phyloP scores from a whole-genome alignment of 1,140 invertebrate species.

The Drosophila mauritiana region DNA sequence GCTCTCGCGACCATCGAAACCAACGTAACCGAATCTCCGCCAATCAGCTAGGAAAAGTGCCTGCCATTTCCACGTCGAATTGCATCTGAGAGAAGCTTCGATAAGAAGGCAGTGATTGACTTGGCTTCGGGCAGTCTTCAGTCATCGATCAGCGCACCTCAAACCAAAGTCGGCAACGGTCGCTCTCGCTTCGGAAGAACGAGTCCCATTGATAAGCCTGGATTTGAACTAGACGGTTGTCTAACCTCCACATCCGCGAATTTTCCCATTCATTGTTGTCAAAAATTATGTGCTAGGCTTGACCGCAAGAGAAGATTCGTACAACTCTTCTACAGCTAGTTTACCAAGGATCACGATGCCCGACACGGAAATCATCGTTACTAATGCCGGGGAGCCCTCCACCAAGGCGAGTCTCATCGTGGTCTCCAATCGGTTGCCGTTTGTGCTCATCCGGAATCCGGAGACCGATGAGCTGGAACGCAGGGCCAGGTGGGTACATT shows the following conservation, averaged over 20 bases:
- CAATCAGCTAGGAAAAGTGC: slow-evolving; percentile 31
- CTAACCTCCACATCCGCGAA: slow-evolving; percentile 7
- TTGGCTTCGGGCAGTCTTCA: slow-evolving; percentile 15
- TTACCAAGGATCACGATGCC: slow-evolving; percentile 51
- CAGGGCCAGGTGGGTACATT: slow-evolving; percentile 88
- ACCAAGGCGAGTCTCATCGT: slow-evolving; percentile 92
- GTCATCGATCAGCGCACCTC: slow-evolving; percentile 1
- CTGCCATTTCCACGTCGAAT: slow-evolving; percentile 38
- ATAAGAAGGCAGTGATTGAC: slow-evolving; percentile 24
- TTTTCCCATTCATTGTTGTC: slow-evolving; percentile 7
- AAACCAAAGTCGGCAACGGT: slow-evolving; percentile 20
- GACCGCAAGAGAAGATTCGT: slow-evolving; percentile 5
- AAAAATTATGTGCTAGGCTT: slow-evolving; percentile 45
- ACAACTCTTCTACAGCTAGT: slow-evolving; percentile 5
- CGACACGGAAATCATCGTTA: slow-evolving; percentile 83
- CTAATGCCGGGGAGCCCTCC: slow-evolving; percentile 69
- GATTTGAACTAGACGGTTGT: slow-evolving; percentile 24
- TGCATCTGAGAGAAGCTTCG: slow-evolving; percentile 24
- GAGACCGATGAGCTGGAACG: slow-evolving; percentile 89
- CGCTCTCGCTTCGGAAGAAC: slow-evolving; percentile 3
- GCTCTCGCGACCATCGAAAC: slow-evolving; percentile 58
- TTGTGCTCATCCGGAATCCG: slow-evolving; percentile 91
- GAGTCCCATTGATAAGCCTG: slow-evolving; percentile 9
- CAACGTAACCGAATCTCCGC: slow-evolving; percentile 1
- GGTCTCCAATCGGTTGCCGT: slow-evolving; percentile 95